A percentile compares a stretch with the other conserved stretches of the same genome.
These are phyloP conservation scores for Laothoe populi DNA, from an alignment of 2,888 invertebrate genomes.

Conservation along the genomic window DNA sequence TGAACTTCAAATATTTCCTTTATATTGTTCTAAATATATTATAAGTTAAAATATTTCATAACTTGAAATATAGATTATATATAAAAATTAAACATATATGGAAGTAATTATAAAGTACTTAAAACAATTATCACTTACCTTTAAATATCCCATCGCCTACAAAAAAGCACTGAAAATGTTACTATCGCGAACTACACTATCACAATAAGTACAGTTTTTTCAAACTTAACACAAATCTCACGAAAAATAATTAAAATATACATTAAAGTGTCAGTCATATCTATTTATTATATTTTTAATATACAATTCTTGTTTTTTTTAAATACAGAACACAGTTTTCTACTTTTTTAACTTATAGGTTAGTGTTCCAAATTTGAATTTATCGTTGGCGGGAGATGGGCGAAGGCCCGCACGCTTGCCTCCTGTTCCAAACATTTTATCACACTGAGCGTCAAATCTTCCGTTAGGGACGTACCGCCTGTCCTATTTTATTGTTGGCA, in stretches of 20 bases:
- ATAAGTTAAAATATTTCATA: no score
- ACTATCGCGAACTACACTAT: constrained; percentile 2
- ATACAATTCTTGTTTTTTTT: constrained; percentile 19
- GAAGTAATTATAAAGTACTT: no score
- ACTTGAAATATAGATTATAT: no score
- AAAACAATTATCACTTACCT: constrained; percentile 5
- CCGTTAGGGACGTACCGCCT: constrained; percentile 63
- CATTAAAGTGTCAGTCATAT: constrained; percentile 7
- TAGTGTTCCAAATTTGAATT: constrained; percentile 65
- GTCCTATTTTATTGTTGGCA: constrained; percentile 56
- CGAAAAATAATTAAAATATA: neutral
- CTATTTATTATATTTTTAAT: constrained; percentile 19
- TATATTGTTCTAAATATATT: no score
- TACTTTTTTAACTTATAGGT: constrained; percentile 45
- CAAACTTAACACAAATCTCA: constrained; percentile 24
- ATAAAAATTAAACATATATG: no score
- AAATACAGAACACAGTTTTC: constrained; percentile 32
- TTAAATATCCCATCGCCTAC: constrained; percentile 8
- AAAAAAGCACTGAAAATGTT: constrained; percentile 14
- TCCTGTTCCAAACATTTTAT: constrained; percentile 72
- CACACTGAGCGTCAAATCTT: constrained; percentile 76
- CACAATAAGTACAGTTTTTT: constrained; percentile 21
- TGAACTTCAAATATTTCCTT: no score
- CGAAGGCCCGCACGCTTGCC: constrained; percentile 59
- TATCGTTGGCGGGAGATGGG: constrained; percentile 68